Conservation (phyloP, 2,797 vertebrate species). For the Pseudocheirus occidentalis region DNA sequence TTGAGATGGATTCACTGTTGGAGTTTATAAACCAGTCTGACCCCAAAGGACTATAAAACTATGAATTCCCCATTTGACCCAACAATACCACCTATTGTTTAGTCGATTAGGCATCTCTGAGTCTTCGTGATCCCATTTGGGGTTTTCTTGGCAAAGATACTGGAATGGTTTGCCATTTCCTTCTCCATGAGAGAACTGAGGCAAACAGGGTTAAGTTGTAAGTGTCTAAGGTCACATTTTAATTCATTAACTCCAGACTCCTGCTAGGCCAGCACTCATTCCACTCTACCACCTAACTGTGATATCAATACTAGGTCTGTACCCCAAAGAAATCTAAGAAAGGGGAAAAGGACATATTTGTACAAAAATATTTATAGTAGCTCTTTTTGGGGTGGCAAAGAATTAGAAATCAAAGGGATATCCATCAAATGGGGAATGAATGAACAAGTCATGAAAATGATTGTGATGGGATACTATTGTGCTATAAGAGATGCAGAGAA, state of each 20-base stretch:
- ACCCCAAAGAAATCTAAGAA: background rate
- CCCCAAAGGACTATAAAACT: background rate
- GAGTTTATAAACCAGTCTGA: background rate
- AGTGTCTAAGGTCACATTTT: background rate
- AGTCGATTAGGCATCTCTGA: background rate
- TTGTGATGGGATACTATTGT: background rate
- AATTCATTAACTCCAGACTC: background rate
- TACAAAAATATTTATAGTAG: background rate
- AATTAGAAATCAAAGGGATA: background rate
- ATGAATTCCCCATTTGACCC: background rate
- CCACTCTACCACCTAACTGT: background rate
- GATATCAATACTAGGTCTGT: background rate
- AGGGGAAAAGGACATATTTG: background rate
- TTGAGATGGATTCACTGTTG: background rate
- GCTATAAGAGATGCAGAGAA: background rate
- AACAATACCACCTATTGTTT: background rate
- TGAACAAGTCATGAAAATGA: background rate
- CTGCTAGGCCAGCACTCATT: background rate
- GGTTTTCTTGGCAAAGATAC: background rate
- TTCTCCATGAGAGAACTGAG: background rate
- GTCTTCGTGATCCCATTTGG: background rate
- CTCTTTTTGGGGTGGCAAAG: background rate
- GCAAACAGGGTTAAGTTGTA: background rate
- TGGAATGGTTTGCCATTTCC: background rate
- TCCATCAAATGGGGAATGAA: background rate